These are phyloP conservation scores for Anastrepha ludens DNA, from an alignment of 1,140 invertebrate species.

Conservation along the genomic window DNA sequence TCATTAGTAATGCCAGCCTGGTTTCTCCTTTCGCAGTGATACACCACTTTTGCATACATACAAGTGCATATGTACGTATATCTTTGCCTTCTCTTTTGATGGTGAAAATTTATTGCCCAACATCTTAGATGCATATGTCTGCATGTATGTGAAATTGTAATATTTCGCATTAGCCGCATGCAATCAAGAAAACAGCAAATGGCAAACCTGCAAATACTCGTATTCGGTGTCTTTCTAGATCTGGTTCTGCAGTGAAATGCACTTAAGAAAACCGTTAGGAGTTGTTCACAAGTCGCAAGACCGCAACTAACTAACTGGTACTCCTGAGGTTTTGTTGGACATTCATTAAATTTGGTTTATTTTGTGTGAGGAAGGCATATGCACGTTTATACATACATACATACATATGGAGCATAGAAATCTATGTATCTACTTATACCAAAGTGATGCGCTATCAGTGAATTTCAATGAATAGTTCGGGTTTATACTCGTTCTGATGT, in stretches of 20 bases:
- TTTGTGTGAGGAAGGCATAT: background rate
- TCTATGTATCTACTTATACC: no score
- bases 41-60: background rate
- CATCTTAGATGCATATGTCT: background rate
- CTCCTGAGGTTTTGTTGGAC: background rate
- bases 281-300: background rate
- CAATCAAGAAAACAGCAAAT: slow-evolving; percentile 6
- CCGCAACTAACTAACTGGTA: slow-evolving; percentile 4
- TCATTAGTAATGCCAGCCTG: background rate
- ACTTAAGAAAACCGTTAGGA: slow-evolving; percentile 22
- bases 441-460: no score
- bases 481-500: no score
- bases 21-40: no score
- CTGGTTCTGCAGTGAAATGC: slow-evolving; percentile 23
- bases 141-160: background rate
- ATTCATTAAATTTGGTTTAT: background rate
- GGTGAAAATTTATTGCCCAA: slow-evolving; percentile 26
- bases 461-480: no score
- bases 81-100: background rate
- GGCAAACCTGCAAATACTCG: background rate
- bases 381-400: no score
- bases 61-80: no score
- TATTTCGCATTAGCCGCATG: background rate
- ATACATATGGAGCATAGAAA: no score
- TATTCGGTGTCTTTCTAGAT: background rate